Base-by-base conservation (phyloP, 2,888 invertebrate genomes). In the Morpho deidamia region DNA sequence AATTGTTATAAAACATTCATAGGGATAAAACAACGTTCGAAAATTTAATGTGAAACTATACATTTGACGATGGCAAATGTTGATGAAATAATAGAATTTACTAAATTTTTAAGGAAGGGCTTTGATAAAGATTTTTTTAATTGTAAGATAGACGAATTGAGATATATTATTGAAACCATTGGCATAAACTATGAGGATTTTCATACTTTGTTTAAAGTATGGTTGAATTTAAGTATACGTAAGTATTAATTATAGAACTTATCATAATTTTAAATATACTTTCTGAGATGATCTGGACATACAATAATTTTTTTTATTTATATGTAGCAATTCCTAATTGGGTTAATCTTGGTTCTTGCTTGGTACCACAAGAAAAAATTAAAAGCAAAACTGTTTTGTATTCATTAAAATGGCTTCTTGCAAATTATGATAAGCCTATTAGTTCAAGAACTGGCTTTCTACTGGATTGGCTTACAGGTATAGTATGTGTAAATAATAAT, bases 141-240 rank as follows among this genome's bases (percentile, higher is more conserved):
- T 59, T 74, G 67, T 59, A 85, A 86, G 67, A 70, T 89, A 11
- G 75, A 84, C 35, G 83, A 86, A 66, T 70, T 89, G 49, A 74
- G 76, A 0, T 71, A 76, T 56, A 67, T 71, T 53, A 81, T 80
- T 45, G 84, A 84, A 59, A 74, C 69, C n/a, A 60, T 48, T 61
- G 81, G 83, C 10, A 72, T 86, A 61, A 67, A 72, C 34, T 78
- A 81, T 59, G 76, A 81, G 34, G 82, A 83, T 63, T 89, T 88
- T 54, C 83, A 83, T 55, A 83, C 71, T 54, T 69, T 90, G 46
- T 84, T 90, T 58, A 83, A 81, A 77, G 70, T 89, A 62, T 90
- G 90, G 90, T 64, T 90, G 49, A 89, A 89, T 72, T 77, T 90
- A 65, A 78, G 75, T 48, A 83, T 90, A 67, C 87, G 90, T 90